Evolutionary conservation across 2,113 vertebrate species (phyloP).

Genomic region (Ifrita kowaldi): DNA sequence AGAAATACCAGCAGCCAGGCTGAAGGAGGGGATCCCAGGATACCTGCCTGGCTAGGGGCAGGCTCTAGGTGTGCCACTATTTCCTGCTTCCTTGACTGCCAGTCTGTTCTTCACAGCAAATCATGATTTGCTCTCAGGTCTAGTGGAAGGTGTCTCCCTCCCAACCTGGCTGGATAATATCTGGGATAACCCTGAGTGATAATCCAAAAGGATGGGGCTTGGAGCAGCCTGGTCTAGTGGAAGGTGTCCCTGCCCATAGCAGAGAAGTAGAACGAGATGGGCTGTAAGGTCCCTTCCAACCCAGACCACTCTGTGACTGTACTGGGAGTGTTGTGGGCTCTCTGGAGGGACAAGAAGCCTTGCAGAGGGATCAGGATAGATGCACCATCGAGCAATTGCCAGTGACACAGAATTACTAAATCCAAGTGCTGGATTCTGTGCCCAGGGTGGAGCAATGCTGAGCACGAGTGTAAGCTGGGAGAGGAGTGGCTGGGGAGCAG

Average conservation of each 20-base stretch:
- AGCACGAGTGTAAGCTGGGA: neutral
- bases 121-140: neutral
- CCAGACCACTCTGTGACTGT: neutral
- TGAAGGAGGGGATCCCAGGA: neutral
- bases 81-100: neutral
- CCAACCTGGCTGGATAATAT: neutral
- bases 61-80: neutral
- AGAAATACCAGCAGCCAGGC: neutral
- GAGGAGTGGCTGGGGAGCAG: neutral
- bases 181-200: neutral
- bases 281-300: neutral
- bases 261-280: neutral
- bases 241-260: neutral
- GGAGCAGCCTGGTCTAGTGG: neutral
- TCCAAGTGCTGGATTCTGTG: neutral
- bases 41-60: neutral
- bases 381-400: fast-evolving
- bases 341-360: neutral
- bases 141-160: too few relatives aligned
- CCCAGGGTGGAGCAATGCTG: fast-evolving
- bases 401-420: neutral
- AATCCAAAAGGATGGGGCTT: fast-evolving
- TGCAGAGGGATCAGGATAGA: neutral
- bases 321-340: neutral
- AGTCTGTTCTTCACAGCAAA: neutral